Evolutionary conservation across 2,888 invertebrate genomes (phyloP).

Genomic region (Hyposoter dolosus): DNA sequence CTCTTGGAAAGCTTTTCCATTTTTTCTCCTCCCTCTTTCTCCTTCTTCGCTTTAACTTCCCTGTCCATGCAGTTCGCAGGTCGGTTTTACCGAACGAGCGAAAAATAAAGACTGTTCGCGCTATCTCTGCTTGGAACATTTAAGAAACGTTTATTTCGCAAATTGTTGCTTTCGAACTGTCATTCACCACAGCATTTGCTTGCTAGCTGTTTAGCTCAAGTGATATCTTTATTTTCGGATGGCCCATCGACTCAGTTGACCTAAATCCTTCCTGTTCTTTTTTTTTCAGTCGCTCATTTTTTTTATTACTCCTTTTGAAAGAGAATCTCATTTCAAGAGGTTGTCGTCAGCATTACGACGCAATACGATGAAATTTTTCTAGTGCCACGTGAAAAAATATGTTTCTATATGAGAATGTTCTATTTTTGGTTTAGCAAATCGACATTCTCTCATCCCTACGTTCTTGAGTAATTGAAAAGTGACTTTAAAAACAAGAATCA

Average conservation of each 20-base stretch:
- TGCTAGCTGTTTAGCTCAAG: neutral
- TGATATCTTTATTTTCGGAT: constrained; percentile 6
- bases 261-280: neutral
- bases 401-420: neutral
- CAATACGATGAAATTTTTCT: neutral
- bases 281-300: neutral
- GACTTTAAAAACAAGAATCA: neutral
- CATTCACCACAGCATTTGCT: neutral
- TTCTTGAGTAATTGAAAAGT: neutral
- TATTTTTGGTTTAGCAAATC: neutral
- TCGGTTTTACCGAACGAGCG: constrained; percentile 63
- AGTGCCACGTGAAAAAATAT: neutral
- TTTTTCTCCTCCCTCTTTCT: constrained; percentile 14
- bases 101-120: constrained; percentile 51
- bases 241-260: neutral
- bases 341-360: neutral
- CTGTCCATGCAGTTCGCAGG: constrained; percentile 24
- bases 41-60: constrained; percentile 3
- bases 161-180: constrained; percentile 53
- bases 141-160: constrained; percentile 49
- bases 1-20: constrained; percentile 26
- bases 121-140: neutral
- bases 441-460: neutral
- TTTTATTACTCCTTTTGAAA: neutral
- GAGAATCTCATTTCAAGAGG: too few relatives aligned